Percentiles rank a stretch among this genome's conserved stretches.
Evolutionary conservation across 2,113 vertebrate species (phyloP).

Genomic region (Protobothrops flavoviridis): DNA sequence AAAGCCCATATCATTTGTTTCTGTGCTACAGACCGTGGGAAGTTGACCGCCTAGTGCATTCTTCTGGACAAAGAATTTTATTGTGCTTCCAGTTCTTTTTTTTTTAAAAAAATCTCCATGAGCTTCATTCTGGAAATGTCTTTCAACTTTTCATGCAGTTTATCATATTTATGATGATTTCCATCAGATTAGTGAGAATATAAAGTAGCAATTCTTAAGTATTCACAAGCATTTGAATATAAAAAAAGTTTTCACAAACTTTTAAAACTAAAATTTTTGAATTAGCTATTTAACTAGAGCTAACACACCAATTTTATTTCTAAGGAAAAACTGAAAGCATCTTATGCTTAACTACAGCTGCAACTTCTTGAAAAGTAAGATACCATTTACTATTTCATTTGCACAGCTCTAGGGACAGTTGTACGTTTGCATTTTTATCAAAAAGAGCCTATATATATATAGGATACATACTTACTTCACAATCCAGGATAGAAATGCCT

Average conservation of each 20-base stretch:
- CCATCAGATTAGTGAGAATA: background rate
- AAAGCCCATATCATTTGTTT: background rate
- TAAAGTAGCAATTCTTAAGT: background rate
- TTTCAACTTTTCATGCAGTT: background rate
- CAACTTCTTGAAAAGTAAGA: background rate
- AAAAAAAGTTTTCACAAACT: background rate
- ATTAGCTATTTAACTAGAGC: background rate
- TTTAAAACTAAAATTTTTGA: background rate
- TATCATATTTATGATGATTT: background rate
- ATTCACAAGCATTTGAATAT: background rate
- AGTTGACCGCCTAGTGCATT: background rate
- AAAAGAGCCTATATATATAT: background rate
- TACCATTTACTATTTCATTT: background rate
- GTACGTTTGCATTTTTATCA: background rate
- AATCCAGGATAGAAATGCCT: background rate
- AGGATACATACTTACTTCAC: background rate
- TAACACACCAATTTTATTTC: background rate
- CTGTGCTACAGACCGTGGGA: background rate
- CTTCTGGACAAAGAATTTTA: background rate
- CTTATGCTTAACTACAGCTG: background rate
- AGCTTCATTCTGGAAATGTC: background rate
- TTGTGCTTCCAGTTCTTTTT: too few relatives aligned
- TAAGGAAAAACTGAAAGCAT: background rate
- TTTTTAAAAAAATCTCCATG: background rate
- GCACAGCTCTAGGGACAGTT: background rate